These are phyloP conservation scores for Acipenser ruthenus DNA, from an alignment of 2,797 vertebrate genomes.

Conservation along the genomic window DNA sequence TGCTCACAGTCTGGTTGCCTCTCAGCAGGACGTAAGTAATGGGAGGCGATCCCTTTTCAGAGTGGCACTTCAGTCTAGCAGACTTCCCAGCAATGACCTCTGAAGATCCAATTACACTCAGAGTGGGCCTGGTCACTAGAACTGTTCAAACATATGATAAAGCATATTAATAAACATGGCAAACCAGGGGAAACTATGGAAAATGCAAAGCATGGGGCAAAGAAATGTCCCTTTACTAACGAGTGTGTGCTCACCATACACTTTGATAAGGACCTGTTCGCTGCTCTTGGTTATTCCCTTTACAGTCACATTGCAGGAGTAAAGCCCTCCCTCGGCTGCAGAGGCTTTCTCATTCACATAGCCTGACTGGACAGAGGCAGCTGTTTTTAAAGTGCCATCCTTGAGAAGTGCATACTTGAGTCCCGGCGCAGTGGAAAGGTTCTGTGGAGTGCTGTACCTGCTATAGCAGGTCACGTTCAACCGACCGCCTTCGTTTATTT, in stretches of 20 bases:
- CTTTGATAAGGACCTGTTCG: constrained; percentile 26
- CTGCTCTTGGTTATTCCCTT: constrained; percentile 46
- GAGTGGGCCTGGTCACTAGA: constrained; percentile 45
- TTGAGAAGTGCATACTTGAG: constrained; percentile 48
- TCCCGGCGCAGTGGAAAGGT: constrained; percentile 18
- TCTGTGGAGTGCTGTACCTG: constrained; percentile 19
- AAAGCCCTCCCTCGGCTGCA: constrained; percentile 11
- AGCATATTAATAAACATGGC: too few relatives aligned
- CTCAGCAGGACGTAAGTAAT: constrained; percentile 50
- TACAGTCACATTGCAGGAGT: constrained; percentile 45
- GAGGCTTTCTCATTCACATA: constrained; percentile 11
- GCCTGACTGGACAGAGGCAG: rapidly evolving
- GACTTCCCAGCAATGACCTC: constrained; percentile 31
- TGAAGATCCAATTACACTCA: constrained; percentile 22
- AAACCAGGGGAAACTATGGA: too few relatives aligned
- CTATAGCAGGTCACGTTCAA: constrained; percentile 48
- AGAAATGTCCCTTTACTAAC: too few relatives aligned
- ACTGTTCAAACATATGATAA: constrained; percentile 30
- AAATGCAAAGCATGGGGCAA: too few relatives aligned
- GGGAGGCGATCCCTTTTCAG: constrained; percentile 46
- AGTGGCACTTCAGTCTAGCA: constrained; percentile 44
- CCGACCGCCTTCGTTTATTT: constrained; percentile 42
- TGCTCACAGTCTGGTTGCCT: rapidly evolving
- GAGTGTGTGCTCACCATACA: constrained; percentile 45
- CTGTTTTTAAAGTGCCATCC: constrained; percentile 23